Evolutionary conservation across 2,797 vertebrate species (phyloP), one percentile per base, ranked within the genome.

Genomic region (Danio aesculapii): DNA sequence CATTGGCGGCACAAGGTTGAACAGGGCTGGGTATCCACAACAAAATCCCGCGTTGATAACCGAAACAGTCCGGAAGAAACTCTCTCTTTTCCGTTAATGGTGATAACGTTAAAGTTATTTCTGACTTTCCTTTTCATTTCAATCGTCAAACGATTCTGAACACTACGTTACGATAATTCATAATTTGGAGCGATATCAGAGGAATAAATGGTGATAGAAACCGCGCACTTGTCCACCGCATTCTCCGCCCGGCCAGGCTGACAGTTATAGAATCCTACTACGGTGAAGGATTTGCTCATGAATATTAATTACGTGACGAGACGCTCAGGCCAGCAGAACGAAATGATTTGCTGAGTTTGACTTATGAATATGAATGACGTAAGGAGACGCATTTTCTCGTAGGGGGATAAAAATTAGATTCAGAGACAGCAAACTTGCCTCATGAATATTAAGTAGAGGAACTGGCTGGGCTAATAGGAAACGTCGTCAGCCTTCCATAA

Each of bases 1-100:
- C 81, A 83, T 81, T 68, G 64, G 43, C 75, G n/a, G 83, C 69
- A 41, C 76, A 80, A 47, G 75, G 67, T 83, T 85, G 46, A 82
- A 57, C 55, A 53, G 59, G 41, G 49, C 62, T 19, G 49, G 71
- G 69, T 78, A 75, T 69, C 83, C 79, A 49, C 69, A 66, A 46
- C 55, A 83, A 55, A 76, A 73, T 63, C n/a, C 78, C n/a, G 67
- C 55, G 72, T 8, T 69, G 71, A n/a, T 41, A 49, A 41, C 19
- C 21, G 30, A 81, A 63, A 75, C 6, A 72, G 46, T 84, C 81
- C 63, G 81, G 77, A 85, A 81, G 75, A 39, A 58, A 70, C 64
- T 73, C 55, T 5, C n/a, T 63, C 21, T 61, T 44, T 52, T 21
- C 47, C 47, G 21, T 21, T 13, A 66, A 46, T 57, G 13, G 41